Base-by-base conservation (phyloP, 2,113 vertebrate genomes). In the Gulo gulo region DNA sequence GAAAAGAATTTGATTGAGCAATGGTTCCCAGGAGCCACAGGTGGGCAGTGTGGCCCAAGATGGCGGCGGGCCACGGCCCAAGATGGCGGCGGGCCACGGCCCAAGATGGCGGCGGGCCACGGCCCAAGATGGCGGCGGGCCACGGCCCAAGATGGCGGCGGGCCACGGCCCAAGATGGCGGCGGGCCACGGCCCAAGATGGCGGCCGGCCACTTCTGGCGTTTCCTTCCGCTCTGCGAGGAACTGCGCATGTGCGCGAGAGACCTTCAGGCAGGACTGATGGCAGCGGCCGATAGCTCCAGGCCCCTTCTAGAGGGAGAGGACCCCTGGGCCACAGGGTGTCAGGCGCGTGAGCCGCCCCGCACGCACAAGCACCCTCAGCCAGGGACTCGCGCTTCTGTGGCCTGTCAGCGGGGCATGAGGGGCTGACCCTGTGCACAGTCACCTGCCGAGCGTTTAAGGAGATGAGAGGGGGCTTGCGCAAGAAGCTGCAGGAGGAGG, bases 221-320 rank as follows among this genome's bases (percentile, higher is more conserved):
- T 45, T 14, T 15, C 13, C 23, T 76, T 26, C 71, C 3, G 39
- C 24, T 45, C 39, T 74, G 73, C 13, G 13, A 7, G 73, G 73
- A 76, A 76, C 39, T 7, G 73, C 39, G 39, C 73, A 3, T 76
- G 73, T 42, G 73, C 24, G 23, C 23, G 12, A 12, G 14, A 78
- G 74, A 18, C 26, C 45, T 1, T 10, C 3, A 1, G 63, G 31
- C 6, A 6, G 63, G 31, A 7, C 16, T 67, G 31, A 15, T 12
- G 6, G 26, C 1, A 13, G 63, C 6, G 14, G 67, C 34, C 16
- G 0, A 16, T 6, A 21, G 67, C 34, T 36, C 34, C 2, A 0
- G 16, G 34, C 12, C 63, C 16, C 67, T 69, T 20, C 34, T 7
- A 10, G 34, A 69, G 67, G 67, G 67, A 2, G 16, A 36, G 18